phyloP scores from a whole-genome alignment of 2,888 invertebrate genomes.

The Drosophila atripex region DNA sequence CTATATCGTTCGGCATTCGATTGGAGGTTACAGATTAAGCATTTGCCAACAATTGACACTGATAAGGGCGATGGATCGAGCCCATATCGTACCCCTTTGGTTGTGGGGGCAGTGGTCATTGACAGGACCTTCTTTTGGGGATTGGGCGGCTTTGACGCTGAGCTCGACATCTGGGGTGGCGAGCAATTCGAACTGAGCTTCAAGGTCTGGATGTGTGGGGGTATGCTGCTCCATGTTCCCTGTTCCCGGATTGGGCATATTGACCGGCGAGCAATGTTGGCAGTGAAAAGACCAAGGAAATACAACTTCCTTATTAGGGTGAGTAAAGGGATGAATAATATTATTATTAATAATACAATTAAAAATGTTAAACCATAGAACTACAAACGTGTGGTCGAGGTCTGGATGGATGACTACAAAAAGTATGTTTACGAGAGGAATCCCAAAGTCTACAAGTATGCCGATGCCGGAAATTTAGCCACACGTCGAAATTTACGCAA shows the following conservation, averaged over 20 bases:
- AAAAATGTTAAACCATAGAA: constrained; percentile 86
- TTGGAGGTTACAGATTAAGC: constrained; percentile 95
- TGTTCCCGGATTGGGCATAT: constrained; percentile 96
- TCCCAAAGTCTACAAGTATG: constrained; percentile 87
- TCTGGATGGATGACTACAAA: constrained; percentile 99
- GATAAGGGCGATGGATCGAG: constrained; percentile 62
- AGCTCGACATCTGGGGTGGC: constrained; percentile 97
- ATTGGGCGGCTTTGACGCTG: constrained; percentile 95
- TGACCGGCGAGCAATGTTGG: constrained; percentile 94
- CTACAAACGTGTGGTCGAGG: constrained; percentile 95
- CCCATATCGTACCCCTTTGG: constrained; percentile 89
- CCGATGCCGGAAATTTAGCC: constrained; percentile 92
- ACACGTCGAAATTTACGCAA: constrained; percentile 63
- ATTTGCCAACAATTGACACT: constrained; percentile 87
- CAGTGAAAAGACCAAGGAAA: constrained; percentile 92
- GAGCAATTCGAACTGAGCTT: constrained; percentile 98
- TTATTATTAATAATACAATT: neutral
- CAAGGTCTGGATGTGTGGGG: constrained; percentile 98
- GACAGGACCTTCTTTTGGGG: constrained; percentile 96
- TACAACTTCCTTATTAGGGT: constrained; percentile 85
- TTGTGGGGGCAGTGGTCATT: constrained; percentile 99
- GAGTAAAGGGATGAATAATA: too few relatives aligned
- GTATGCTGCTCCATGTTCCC: constrained; percentile 94
- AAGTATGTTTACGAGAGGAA: constrained; percentile 91
- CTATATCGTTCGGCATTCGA: constrained; percentile 95